phyloP scores from a whole-genome alignment of 2,797 vertebrate genomes.

The Leuciscus waleckii region DNA sequence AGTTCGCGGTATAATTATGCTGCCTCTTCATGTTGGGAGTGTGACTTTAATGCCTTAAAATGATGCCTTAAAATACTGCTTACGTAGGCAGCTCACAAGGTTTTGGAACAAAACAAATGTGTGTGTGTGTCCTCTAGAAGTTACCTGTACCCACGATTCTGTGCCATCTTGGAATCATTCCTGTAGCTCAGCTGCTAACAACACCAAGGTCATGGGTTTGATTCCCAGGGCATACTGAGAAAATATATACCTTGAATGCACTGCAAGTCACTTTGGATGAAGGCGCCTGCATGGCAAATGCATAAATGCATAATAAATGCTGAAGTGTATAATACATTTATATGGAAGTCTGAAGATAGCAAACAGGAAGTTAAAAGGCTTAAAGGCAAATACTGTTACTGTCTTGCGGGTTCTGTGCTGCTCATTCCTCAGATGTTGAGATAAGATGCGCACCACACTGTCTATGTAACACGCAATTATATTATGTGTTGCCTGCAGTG shows the following conservation, averaged over 20 bases:
- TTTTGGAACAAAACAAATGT: slow-evolving; percentile 10
- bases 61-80: slow-evolving; percentile 20
- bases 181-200: slow-evolving; percentile 24
- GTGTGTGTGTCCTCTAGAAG: slow-evolving; percentile 3
- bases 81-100: slow-evolving; percentile 3
- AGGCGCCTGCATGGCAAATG: slow-evolving; percentile 7
- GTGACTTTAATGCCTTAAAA: slow-evolving; percentile 31
- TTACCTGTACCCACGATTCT: background rate
- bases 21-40: slow-evolving; percentile 27
- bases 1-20: background rate
- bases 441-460: background rate
- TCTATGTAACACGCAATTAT: slow-evolving; percentile 26
- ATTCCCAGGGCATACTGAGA: slow-evolving; percentile 15
- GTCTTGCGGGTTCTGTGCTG: slow-evolving; percentile 4
- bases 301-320: slow-evolving; percentile 30
- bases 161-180: slow-evolving; percentile 36
- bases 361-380: slow-evolving; percentile 30
- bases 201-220: slow-evolving; percentile 25
- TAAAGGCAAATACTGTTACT: slow-evolving; percentile 14
- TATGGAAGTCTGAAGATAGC: slow-evolving; percentile 15
- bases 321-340: slow-evolving; percentile 31
- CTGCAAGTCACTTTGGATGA: slow-evolving; percentile 11
- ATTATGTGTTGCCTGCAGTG: slow-evolving; percentile 30
- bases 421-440: slow-evolving; percentile 28
- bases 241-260: slow-evolving; percentile 8